Base-by-base conservation (phyloP, 2,888 invertebrate genomes). In the Nemapogon koenigi region DNA sequence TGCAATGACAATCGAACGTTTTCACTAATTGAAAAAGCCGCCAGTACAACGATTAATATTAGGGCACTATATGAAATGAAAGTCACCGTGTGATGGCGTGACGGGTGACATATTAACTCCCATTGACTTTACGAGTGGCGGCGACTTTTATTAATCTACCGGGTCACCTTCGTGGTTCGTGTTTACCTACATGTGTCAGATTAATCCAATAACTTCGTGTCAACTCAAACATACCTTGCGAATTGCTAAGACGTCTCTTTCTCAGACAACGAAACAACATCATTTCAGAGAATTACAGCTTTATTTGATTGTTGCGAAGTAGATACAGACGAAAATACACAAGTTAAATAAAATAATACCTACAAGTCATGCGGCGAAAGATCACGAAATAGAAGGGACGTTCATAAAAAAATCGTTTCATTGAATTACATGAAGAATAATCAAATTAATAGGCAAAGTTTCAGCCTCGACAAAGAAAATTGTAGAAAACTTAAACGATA, bases 51-150 rank as follows among this genome's bases (percentile, higher is more conserved):
- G 68, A 72, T 69, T 59, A 58, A 58, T 68, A 64, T 60, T 54
- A 64, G 63, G 63, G 69, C 75, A 76, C 76, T 76, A 68, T 75
- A 69, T 72, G 65, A 75, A 75, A 76, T 75, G 68, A 75, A 72
- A 65, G 59, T 60, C 49, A 48, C 53, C 62, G 66, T 67, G 65
- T 62, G 72, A 59, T 57, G 60, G 56, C 65, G 50, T 53, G 58
- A 43, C 36, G 42, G 42, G 43, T 70, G 71, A 72, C 66, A 58
- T 68, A 73, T 75, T 69, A 66, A 67, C 68, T 64, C 65, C n/a
- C 67, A 67, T 70, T 61, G 69, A 59, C 59, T 68, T 70, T 68
- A 72, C 61, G 66, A 67, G 62, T 59, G 45, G 52, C 59, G 57
- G 59, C 59, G 63, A 67, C 62, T 57, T 64, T 69, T 70, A 72